Percentiles rank a stretch among this genome's conserved stretches.
Conservation (phyloP, 2,797 vertebrate genomes). For the Coluber constrictor region DNA sequence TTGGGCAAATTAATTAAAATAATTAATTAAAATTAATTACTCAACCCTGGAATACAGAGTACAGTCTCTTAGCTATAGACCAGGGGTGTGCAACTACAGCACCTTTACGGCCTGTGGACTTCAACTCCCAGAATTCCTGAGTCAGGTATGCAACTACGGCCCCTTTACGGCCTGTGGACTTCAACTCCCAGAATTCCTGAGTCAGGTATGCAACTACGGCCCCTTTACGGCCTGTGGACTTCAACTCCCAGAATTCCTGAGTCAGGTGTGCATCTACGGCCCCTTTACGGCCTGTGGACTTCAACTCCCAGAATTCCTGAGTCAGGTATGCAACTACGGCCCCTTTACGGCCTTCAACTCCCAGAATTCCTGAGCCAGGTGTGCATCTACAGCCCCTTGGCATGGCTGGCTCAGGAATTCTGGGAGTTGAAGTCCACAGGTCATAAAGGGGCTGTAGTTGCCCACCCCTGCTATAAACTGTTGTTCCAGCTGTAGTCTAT, state of each 20-base stretch:
- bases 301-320: neutral
- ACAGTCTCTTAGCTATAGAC: neutral
- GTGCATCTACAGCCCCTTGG: too few relatives aligned
- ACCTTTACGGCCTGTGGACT: neutral
- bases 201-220: too few relatives aligned
- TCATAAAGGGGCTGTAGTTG: neutral
- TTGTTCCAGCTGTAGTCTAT: neutral
- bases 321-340: too few relatives aligned
- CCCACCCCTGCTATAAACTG: neutral
- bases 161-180: too few relatives aligned
- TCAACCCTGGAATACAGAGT: neutral
- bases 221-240: too few relatives aligned
- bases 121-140: neutral
- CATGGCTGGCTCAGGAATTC: neutral
- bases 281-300: neutral
- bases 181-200: too few relatives aligned
- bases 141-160: neutral
- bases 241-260: too few relatives aligned
- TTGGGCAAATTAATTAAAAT: neutral
- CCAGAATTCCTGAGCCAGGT: too few relatives aligned
- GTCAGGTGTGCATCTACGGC: neutral
- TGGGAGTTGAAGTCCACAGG: neutral
- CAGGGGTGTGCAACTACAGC: neutral
- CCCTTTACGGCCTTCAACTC: too few relatives aligned
- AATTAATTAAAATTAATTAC: neutral